These are phyloP conservation scores for Salpingus planirostris DNA, from an alignment of 2,888 invertebrate genomes.

Conservation along the genomic window DNA sequence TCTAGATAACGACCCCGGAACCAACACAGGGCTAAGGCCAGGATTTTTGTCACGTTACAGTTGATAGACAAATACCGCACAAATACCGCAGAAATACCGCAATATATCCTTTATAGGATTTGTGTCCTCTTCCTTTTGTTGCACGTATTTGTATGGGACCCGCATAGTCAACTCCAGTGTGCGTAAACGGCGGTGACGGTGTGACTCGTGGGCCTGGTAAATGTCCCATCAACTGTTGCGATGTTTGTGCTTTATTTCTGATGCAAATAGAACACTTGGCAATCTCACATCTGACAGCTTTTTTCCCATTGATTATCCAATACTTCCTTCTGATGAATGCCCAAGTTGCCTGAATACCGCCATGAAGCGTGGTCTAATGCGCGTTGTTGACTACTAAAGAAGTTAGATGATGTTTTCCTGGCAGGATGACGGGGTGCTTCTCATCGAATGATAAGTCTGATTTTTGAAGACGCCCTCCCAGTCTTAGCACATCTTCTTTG, in stretches of 20 bases:
- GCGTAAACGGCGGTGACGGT: constrained; percentile 2
- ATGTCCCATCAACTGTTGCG: constrained; percentile 3
- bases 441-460: not conserved
- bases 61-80: too few relatives aligned
- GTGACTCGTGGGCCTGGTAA: constrained; percentile 2
- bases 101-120: constrained; percentile 3
- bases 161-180: constrained; percentile 5
- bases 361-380: too few relatives aligned
- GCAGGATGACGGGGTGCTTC: not conserved
- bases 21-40: too few relatives aligned
- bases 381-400: too few relatives aligned
- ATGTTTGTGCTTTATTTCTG: not conserved
- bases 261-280: constrained; percentile 3
- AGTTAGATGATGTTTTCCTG: not conserved
- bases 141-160: constrained; percentile 3
- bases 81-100: constrained; percentile 2
- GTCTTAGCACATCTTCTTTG: constrained; percentile 5
- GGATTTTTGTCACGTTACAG: too few relatives aligned
- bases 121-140: constrained; percentile 2
- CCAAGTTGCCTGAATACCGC: constrained; percentile 2
- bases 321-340: constrained; percentile 1
- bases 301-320: constrained; percentile 3
- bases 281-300: constrained; percentile 1
- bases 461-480: constrained; percentile 4
- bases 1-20: too few relatives aligned